These are phyloP conservation scores for Drosophila pseudoananassae DNA, from an alignment of 1,140 invertebrate species.

Conservation along the genomic window DNA sequence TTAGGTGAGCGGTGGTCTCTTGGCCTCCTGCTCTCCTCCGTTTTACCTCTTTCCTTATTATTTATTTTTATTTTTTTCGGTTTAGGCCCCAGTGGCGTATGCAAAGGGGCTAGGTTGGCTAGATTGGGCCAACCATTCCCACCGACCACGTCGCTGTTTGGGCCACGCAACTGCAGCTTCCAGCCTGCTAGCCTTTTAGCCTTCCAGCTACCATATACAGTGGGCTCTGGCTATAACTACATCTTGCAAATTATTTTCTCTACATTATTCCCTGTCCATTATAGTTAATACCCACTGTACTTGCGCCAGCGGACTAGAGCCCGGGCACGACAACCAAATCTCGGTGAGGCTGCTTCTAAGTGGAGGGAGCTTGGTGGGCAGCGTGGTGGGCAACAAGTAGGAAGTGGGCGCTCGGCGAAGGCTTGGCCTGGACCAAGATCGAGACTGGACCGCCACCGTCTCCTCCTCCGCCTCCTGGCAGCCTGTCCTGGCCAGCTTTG, in stretches of 20 bases:
- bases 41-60: constrained; percentile 14
- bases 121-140: constrained; percentile 47
- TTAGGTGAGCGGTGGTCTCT: constrained; percentile 56
- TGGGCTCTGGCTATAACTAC: neutral
- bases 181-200: constrained; percentile 20
- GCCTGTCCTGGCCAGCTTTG: constrained; percentile 53
- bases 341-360: constrained; percentile 48
- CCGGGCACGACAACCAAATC: constrained; percentile 44
- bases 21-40: constrained; percentile 54
- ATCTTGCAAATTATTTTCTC: neutral
- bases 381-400: constrained; percentile 60
- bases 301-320: neutral
- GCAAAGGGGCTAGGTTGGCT: constrained; percentile 68
- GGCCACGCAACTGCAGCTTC: constrained; percentile 26
- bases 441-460: constrained; percentile 35
- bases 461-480: constrained; percentile 13
- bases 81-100: constrained; percentile 62
- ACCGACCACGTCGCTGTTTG: constrained; percentile 45
- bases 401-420: constrained; percentile 77
- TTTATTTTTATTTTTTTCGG: constrained; percentile 16
- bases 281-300: constrained; percentile 8
- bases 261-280: neutral
- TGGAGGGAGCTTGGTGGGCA: constrained; percentile 35
- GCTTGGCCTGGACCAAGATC: constrained; percentile 61
- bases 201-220: constrained; percentile 37